Percentiles rank a stretch among this genome's conserved stretches.
phyloP scores from a whole-genome alignment of 1,140 invertebrate genomes.

The Nephila pilipes region DNA sequence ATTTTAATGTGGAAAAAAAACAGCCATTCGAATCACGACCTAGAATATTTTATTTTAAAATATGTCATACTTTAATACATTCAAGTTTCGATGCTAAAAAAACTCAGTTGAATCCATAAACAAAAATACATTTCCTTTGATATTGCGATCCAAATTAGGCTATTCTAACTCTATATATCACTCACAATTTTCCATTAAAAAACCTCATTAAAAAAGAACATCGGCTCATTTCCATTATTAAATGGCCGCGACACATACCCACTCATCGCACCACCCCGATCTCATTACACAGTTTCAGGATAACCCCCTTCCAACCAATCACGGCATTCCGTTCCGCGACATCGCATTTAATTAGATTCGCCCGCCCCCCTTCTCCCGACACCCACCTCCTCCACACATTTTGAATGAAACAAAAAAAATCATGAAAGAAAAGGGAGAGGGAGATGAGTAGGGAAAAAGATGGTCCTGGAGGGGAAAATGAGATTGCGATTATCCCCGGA shows the following conservation, averaged over 20 bases:
- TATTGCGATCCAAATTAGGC: no score
- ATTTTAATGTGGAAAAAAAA: no score
- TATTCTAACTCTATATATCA: no score
- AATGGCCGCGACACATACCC: neutral
- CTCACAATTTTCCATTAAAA: neutral
- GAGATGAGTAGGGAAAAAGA: neutral
- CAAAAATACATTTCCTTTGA: no score
- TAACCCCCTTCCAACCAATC: constrained; percentile 53
- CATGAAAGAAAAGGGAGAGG: neutral
- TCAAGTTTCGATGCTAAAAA: no score
- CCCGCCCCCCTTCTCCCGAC: neutral
- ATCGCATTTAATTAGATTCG: constrained; percentile 72
- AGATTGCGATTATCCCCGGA: constrained; percentile 58
- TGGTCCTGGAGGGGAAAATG: constrained; percentile 34
- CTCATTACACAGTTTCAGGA: constrained; percentile 38
- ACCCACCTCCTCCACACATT: neutral
- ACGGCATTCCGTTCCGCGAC: constrained; percentile 49
- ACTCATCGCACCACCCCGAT: neutral
- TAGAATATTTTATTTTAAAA: no score
- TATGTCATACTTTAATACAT: no score
- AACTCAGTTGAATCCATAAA: no score
- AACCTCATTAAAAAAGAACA: neutral
- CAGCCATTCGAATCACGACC: no score
- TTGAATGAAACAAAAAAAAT: constrained; percentile 5
- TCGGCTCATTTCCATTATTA: neutral